These are phyloP conservation scores for Ricordea florida DNA, from an alignment of 92 coral and sea anemone species.

Conservation along the genomic window DNA sequence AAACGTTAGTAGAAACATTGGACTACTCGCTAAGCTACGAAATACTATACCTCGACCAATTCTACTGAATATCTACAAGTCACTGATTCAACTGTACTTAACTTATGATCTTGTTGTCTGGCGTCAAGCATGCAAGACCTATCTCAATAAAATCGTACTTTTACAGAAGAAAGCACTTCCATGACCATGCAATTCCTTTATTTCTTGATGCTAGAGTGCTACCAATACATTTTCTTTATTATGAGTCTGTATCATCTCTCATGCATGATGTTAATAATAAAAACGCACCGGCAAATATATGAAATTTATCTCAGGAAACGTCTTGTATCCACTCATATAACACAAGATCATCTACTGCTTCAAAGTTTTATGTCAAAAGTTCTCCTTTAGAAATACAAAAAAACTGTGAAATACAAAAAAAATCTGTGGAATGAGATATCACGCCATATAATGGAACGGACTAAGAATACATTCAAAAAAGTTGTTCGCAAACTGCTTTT, in stretches of 20 bases:
- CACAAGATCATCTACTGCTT: conserved; percentile 57
- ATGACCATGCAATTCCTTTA: conserved; percentile 53
- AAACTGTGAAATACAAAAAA: conserved; percentile 17
- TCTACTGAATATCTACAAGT: conserved; percentile 30
- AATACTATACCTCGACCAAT: conserved; percentile 21
- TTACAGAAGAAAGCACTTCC: conserved; percentile 47
- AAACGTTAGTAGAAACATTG: conserved; percentile 36
- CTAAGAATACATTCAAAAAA: conserved; percentile 39
- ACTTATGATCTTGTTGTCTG: conserved; percentile 36
- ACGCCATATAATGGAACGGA: conserved; percentile 15
- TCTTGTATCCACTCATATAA: conserved; percentile 40
- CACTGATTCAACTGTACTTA: conserved; percentile 44
- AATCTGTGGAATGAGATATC: conserved; percentile 50
- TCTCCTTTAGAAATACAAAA: conserved; percentile 27
- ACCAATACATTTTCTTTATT: conserved; percentile 46
- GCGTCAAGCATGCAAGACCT: conserved; percentile 48
- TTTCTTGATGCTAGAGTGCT: conserved; percentile 49
- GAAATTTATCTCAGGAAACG: conserved; percentile 41
- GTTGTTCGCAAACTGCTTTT: no score
- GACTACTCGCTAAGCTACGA: conserved; percentile 30
- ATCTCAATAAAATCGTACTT: conserved; percentile 33
- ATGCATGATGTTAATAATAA: conserved; percentile 43
- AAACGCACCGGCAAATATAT: conserved; percentile 26
- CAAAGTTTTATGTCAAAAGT: conserved; percentile 24
- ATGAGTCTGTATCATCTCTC: conserved; percentile 28